Conservation (phyloP, 2,113 vertebrate genomes). For the Cynoglossus semilaevis region DNA sequence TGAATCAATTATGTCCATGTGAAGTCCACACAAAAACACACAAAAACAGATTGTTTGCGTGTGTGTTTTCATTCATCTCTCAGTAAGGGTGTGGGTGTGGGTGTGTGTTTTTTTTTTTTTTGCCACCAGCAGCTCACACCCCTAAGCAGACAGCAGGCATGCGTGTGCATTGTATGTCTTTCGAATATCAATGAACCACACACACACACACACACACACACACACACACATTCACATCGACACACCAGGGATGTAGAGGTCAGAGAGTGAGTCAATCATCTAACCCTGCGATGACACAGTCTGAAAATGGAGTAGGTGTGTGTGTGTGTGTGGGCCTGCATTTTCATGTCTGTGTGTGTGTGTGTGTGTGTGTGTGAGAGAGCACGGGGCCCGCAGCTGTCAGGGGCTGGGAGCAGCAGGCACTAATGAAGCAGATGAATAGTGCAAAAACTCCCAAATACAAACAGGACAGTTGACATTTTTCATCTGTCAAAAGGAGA, state of each 20-base stretch:
- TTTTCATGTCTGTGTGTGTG: conserved; percentile 24
- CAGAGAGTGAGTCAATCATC: conserved; percentile 99
- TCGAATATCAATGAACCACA: conserved; percentile 95
- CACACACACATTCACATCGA: conserved; percentile 56
- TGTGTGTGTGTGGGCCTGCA: conserved; percentile 25
- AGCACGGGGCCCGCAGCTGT: conserved; percentile 96
- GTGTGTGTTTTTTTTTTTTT: neutral
- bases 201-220: conserved; percentile 58
- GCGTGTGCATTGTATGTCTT: conserved; percentile 86
- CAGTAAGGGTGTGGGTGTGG: conserved; percentile 30
- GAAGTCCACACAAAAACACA: too few species aligned
- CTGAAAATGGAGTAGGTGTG: conserved; percentile 66
- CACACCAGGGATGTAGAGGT: conserved; percentile 91
- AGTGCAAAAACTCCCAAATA: conserved; percentile 99
- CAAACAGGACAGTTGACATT: conserved; percentile 99
- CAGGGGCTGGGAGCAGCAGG: conserved; percentile 96
- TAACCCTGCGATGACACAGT: conserved; percentile 89
- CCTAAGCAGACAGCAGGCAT: conserved; percentile 96
- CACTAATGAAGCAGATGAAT: conserved; percentile 99
- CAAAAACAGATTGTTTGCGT: conserved; percentile 7
- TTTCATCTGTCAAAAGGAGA: conserved; percentile 99
- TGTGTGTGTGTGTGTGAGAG: conserved; percentile 16
- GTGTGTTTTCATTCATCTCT: conserved; percentile 23
- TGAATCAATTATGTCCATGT: too few species aligned
- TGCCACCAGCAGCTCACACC: conserved; percentile 80